These are phyloP conservation scores for Leuciscus waleckii DNA, from an alignment of 2,797 vertebrate genomes.

Conservation along the genomic window DNA sequence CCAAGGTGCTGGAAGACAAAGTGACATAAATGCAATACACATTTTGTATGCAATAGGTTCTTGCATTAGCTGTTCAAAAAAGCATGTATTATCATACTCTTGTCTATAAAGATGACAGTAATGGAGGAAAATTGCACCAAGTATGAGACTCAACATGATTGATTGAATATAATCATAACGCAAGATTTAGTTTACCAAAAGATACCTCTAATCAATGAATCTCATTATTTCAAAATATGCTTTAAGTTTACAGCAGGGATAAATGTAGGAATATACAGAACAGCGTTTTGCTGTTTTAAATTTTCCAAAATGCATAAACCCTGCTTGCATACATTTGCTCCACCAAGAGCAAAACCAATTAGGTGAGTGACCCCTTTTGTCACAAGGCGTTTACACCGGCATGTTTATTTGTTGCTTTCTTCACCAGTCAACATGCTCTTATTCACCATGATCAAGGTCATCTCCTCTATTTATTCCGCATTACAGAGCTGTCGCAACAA, in stretches of 20 bases:
- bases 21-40: constrained; percentile 49
- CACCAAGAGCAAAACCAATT: constrained; percentile 48
- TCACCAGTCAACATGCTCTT: constrained; percentile 35
- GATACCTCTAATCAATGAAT: constrained; percentile 41
- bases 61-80: constrained; percentile 1
- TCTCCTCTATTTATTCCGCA: constrained; percentile 49
- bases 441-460: constrained; percentile 58
- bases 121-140: constrained; percentile 27
- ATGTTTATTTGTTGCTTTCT: constrained; percentile 38
- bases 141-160: constrained; percentile 1
- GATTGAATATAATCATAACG: not conserved
- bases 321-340: constrained; percentile 45
- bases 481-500: constrained; percentile 36
- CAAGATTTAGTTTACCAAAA: constrained; percentile 21
- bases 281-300: not conserved
- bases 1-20: constrained; percentile 44
- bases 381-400: constrained; percentile 22
- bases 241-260: not conserved
- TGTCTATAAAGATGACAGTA: constrained; percentile 37
- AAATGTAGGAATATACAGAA: constrained; percentile 30
- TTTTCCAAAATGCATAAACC: not conserved
- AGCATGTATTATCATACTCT: not conserved
- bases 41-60: constrained; percentile 33
- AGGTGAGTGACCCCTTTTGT: constrained; percentile 50
- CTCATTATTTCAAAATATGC: constrained; percentile 4